Evolutionary conservation across 2,797 vertebrate genomes (phyloP), one percentile per base, ranked within the genome.

Genomic region (Danio aesculapii): DNA sequence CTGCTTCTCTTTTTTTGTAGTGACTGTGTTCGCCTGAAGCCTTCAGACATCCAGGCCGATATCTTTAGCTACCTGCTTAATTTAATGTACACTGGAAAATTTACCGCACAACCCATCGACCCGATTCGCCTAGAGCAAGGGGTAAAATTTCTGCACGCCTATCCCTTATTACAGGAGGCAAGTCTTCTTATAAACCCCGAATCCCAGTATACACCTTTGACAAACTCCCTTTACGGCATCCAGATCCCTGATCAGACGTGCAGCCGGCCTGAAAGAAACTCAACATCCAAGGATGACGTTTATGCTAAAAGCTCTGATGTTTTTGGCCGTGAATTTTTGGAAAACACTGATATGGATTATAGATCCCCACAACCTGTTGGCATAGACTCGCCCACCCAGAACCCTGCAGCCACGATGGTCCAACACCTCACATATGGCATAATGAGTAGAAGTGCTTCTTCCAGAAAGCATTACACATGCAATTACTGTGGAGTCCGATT

Each of bases 51-150:
- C 81, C 95, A 96, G 86, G 95, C 95, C 0, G 95, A 96, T 84
- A 96, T 96, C 86, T 96, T 96, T 91, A 96, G 95, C 90, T 96
- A 96, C 87, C 94, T 96, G 69, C 90, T 96, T 75, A 95, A 96
- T 84, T 86, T 96, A 88, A 96, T 96, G 95, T 96, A 96, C 88
- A 96, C 95, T 0, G 95, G 95, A 41, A 96, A 96, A 90, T 95
- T 96, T 93, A 95, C 95, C 0, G 93, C 95, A 0, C 95, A 96
- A 61, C 93, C 96, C 10, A 96, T 96, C 47, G 95, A 96, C 85
- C 95, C 95, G 0, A 93, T 95, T 58, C 92, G 94, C 4, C 82
- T 96, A 9, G 95, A 96, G 58, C 95, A 96, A 85, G 95, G 95
- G 64, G 95, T 96, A 88, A 96, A 96, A 90, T 96, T 96, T 87